phyloP scores from a whole-genome alignment of 2,888 invertebrate species.

The Eumacrocentrus americanus region DNA sequence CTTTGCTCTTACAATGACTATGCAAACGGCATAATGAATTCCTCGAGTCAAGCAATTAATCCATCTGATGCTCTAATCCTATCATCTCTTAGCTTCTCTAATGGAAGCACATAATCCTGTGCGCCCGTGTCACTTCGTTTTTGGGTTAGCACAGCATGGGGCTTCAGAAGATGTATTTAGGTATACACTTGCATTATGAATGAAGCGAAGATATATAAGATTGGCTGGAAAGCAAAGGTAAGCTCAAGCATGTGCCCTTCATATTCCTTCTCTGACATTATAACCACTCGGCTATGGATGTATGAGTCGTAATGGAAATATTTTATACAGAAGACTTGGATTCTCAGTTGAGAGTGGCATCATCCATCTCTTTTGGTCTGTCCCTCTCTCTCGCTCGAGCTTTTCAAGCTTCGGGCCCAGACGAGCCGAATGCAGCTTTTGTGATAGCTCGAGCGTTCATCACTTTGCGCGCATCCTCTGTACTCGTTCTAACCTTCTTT shows the following conservation, averaged over 20 bases:
- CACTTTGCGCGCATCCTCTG: conserved; percentile 15
- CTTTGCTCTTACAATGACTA: neutral
- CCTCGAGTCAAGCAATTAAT: neutral
- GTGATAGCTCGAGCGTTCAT: conserved; percentile 25
- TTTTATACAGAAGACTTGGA: conserved; percentile 13
- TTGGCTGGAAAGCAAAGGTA: neutral
- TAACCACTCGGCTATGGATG: conserved; percentile 19
- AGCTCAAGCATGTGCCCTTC: neutral
- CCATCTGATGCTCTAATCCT: too few species aligned
- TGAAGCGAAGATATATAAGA: conserved; percentile 3
- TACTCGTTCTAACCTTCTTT: conserved; percentile 13
- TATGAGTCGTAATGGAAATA: conserved; percentile 25
- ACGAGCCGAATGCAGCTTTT: conserved; percentile 22
- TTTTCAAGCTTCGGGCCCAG: conserved; percentile 1
- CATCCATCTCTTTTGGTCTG: conserved; percentile 7
- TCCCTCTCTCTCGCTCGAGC: conserved; percentile 2
- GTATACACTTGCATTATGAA: conserved; percentile 5
- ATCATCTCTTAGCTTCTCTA: too few species aligned
- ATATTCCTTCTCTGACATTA: neutral
- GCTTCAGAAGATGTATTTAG: neutral
- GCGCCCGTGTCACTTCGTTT: too few species aligned
- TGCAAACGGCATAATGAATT: conserved; percentile 2
- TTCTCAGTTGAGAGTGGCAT: conserved; percentile 11
- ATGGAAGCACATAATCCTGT: too few species aligned
- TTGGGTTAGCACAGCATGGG: too few species aligned